These are phyloP conservation scores for Drosophila melanica DNA, from an alignment of 1,140 invertebrate genomes.

Conservation along the genomic window DNA sequence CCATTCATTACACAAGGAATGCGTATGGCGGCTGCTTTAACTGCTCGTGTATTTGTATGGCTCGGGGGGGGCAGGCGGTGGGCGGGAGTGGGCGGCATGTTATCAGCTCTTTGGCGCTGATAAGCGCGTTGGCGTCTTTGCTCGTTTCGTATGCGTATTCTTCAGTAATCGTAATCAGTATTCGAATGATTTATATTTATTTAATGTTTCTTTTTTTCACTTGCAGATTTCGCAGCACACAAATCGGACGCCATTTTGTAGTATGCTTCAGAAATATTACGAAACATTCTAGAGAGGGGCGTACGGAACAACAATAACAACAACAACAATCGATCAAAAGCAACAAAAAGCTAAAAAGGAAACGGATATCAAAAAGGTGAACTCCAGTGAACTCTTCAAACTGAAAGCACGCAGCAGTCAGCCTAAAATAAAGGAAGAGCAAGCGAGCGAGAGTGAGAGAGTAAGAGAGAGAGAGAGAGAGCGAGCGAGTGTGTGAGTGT, in stretches of 20 bases:
- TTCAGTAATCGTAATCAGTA: conserved; percentile 47
- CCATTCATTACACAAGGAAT: conserved; percentile 54
- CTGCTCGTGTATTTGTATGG: not conserved
- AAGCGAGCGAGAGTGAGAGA: conserved; percentile 1
- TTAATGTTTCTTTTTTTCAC: conserved; percentile 24
- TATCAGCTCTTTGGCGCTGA: conserved; percentile 12
- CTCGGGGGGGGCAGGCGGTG: not conserved
- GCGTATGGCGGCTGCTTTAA: conserved; percentile 24
- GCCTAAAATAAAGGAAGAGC: not conserved
- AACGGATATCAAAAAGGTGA: conserved; percentile 4
- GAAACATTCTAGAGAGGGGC: conserved; percentile 55
- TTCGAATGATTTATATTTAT: conserved; percentile 25
- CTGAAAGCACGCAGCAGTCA: not conserved
- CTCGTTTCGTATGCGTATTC: conserved; percentile 22
- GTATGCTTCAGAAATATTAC: conserved; percentile 72
- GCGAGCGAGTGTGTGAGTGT: conserved; percentile 10
- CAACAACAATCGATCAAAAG: not conserved
- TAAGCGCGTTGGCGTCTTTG: conserved; percentile 33
- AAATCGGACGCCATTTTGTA: conserved; percentile 73
- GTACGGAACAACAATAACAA: conserved; percentile 12
- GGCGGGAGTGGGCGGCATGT: not conserved
- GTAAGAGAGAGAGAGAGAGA: conserved; percentile 6
- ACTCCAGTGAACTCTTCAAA: not conserved
- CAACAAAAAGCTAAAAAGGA: conserved; percentile 1
- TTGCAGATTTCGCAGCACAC: conserved; percentile 70